Evolutionary conservation across 2,888 invertebrate species (phyloP), one percentile per base, ranked within the genome.

Genomic region (Axea sp.): DNA sequence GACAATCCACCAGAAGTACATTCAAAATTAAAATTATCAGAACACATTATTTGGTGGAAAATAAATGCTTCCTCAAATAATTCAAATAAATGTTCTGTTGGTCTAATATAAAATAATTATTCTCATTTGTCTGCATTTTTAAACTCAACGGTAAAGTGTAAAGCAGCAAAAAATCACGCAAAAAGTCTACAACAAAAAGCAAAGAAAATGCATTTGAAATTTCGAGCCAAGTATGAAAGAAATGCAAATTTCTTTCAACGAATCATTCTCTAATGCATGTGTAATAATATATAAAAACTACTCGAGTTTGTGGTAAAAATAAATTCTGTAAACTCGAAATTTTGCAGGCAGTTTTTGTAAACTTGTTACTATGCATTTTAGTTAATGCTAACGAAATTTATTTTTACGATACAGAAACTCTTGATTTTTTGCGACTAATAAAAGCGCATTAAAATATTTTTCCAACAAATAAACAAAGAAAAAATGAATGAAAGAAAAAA

Each of bases 211-310:
- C 26, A 17, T 30, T 22, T 14, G 14, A 31, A 57, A 57, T 41
- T 57, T n/a, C n/a, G 5, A 26, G 22, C 7, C 3, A 1, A 9
- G 7, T 9, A 26, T 15, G 22, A 43, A 68, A 59, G 26, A 51
- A 59, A 59, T 30, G 53, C 43, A 53, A 69, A 69, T 59, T 60
- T 33, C 35, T 37, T 69, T 69, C 17, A 53, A 60, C 37, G 35
- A 69, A 53, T 53, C 60, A 60, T 68, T 43, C 59, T 43, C 28
- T 59, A 60, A 69, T 41, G 49, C 26, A n/a, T n/a, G 49, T 26
- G 43, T 59, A 35, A 57, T 41, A 59, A 57, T 68, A 59, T 68
- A 59, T 68, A 59, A 59, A 60, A 60, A 60, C 51, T 43, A 35
- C 59, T 60, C 49, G 43, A 59, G 28, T 30, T 60, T 45, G 59